phyloP scores from a whole-genome alignment of 2,113 vertebrate genomes.

The Zingel zingel region DNA sequence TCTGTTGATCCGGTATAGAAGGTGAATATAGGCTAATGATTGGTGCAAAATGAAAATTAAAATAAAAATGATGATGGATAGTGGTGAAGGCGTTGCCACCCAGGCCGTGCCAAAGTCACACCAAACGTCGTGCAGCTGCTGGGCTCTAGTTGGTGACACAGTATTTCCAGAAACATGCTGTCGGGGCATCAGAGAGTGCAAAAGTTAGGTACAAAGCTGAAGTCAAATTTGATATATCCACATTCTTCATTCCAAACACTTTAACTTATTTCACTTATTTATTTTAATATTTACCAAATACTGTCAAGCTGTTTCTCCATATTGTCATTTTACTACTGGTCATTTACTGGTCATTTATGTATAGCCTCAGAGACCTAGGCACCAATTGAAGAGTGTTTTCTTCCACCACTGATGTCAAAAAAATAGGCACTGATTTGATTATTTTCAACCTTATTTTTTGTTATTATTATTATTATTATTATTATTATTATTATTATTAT shows the following conservation, averaged over 20 bases:
- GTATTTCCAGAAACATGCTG: constrained; percentile 91
- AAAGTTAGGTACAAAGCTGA: not conserved
- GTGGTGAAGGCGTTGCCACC: constrained; percentile 21
- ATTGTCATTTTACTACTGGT: no score
- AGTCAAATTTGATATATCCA: not conserved
- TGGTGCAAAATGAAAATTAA: constrained; percentile 37
- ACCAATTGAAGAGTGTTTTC: no score
- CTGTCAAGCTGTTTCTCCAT: not conserved
- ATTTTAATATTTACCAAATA: not conserved
- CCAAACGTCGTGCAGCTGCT: not conserved
- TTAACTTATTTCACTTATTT: not conserved
- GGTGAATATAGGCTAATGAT: constrained; percentile 22
- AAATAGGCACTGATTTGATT: no score
- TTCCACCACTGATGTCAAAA: no score
- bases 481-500: no score
- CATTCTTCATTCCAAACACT: not conserved
- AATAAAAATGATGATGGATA: constrained; percentile 34
- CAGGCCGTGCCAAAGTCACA: not conserved
- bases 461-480: no score
- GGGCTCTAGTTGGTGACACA: constrained; percentile 85
- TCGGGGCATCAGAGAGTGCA: constrained; percentile 14
- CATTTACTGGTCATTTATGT: no score
- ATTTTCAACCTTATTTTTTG: no score
- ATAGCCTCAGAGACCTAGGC: no score
- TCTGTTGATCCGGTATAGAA: constrained; percentile 46